phyloP scores from a whole-genome alignment of 2,113 vertebrate species.

The Sterrhoptilus dennistouni region DNA sequence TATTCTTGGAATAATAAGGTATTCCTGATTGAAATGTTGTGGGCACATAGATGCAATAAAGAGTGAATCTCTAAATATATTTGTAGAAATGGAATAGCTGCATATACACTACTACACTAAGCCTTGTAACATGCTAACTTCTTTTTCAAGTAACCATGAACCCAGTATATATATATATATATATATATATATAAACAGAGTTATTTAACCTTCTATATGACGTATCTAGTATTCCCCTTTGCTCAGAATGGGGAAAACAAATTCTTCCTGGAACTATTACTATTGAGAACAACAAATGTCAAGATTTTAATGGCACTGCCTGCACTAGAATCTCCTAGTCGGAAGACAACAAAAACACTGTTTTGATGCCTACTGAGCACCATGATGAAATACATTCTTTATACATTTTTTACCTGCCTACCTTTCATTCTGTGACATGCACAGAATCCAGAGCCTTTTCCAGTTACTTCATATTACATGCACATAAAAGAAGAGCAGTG shows the following conservation, averaged over 20 bases:
- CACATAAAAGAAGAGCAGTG: neutral
- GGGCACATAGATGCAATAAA: neutral
- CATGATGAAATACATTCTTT: neutral
- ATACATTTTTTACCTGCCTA: neutral
- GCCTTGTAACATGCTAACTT: neutral
- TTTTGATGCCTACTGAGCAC: neutral
- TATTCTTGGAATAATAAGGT: neutral
- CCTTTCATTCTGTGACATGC: neutral
- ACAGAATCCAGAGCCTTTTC: neutral
- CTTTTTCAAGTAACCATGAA: neutral
- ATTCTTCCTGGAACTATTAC: neutral
- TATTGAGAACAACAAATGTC: neutral
- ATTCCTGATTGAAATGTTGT: neutral
- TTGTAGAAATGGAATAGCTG: neutral
- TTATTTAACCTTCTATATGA: neutral
- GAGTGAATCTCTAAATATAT: neutral
- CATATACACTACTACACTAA: neutral
- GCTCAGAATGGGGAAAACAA: neutral
- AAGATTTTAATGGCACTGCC: neutral
- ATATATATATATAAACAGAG: neutral
- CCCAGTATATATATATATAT: neutral
- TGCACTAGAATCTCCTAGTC: neutral
- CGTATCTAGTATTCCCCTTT: neutral
- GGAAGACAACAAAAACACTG: neutral
- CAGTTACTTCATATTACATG: neutral